Conservation (phyloP, 2,113 vertebrate genomes). For the Nothocercus julius region DNA sequence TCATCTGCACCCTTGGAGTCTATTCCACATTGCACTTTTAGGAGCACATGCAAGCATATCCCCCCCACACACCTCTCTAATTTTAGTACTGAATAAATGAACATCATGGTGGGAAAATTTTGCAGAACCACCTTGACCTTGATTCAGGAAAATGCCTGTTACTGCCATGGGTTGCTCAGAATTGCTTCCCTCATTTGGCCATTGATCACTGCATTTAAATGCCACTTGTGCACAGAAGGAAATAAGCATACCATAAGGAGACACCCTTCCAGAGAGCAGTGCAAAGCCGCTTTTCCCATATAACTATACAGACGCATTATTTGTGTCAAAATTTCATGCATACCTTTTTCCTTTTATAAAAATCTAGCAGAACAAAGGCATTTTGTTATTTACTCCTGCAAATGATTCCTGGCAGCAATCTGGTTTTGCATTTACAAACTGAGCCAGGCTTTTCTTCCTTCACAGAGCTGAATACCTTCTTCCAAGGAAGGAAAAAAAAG, state of each 20-base stretch:
- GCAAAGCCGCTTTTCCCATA: neutral
- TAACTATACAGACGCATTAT: neutral
- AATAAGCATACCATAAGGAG: neutral
- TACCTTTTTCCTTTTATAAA: neutral
- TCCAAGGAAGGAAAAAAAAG: neutral
- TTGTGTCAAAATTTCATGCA: neutral
- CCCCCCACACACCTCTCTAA: neutral
- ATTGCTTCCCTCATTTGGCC: neutral
- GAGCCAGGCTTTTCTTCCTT: neutral
- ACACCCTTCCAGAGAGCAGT: neutral
- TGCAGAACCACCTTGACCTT: neutral
- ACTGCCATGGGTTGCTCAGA: neutral
- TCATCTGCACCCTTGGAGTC: neutral
- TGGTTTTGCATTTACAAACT: neutral
- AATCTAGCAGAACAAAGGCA: neutral
- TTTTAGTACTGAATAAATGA: neutral
- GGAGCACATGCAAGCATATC: neutral
- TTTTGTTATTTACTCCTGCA: constrained; percentile 4
- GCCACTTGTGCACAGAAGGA: neutral
- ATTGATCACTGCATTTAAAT: neutral
- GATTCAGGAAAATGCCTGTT: neutral
- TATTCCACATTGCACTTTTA: neutral
- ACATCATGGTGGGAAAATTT: neutral
- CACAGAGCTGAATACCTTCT: neutral
- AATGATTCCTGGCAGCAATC: neutral